phyloP scores from a whole-genome alignment of 1,140 invertebrate genomes.

The Hermatobates lingyangjiaoensis region DNA sequence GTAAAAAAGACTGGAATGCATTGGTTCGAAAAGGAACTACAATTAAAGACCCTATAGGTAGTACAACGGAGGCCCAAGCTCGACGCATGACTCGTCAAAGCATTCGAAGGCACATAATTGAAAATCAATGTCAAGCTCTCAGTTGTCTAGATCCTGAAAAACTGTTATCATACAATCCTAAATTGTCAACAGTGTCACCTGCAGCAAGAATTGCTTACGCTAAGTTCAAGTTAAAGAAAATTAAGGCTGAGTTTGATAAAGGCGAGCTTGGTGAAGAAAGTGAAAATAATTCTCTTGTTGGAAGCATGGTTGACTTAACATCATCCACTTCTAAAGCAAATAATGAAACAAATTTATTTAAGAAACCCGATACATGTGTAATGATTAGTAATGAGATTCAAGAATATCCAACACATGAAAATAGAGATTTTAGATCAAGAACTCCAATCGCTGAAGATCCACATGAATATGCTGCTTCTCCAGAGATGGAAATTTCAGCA shows the following conservation, averaged over 20 bases:
- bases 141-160: slow-evolving; percentile 43
- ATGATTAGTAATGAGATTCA: too few relatives aligned
- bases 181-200: slow-evolving; percentile 46
- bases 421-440: slow-evolving; percentile 25
- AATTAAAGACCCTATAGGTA: slow-evolving; percentile 54
- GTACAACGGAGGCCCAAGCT: slow-evolving; percentile 38
- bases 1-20: slow-evolving; percentile 69
- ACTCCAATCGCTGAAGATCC: slow-evolving; percentile 29
- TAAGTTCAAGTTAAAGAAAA: slow-evolving; percentile 58
- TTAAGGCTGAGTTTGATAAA: slow-evolving; percentile 32
- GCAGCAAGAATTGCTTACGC: slow-evolving; percentile 61
- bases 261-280: slow-evolving; percentile 13
- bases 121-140: slow-evolving; percentile 34
- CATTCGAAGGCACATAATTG: slow-evolving; percentile 37
- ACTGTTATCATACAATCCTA: slow-evolving; percentile 60
- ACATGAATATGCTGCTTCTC: too few relatives aligned
- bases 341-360: slow-evolving; percentile 7
- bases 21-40: slow-evolving; percentile 49
- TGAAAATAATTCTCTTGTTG: not conserved
- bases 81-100: slow-evolving; percentile 41
- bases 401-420: too few relatives aligned
- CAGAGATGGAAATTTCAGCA: too few relatives aligned
- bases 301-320: slow-evolving; percentile 12
- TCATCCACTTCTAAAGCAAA: too few relatives aligned
- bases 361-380: too few relatives aligned